Evolutionary conservation across 37 sponge, comb jelly and placozoan species (phyloP), one percentile per base, ranked within the genome.

Genomic region (Crambe crambe): DNA sequence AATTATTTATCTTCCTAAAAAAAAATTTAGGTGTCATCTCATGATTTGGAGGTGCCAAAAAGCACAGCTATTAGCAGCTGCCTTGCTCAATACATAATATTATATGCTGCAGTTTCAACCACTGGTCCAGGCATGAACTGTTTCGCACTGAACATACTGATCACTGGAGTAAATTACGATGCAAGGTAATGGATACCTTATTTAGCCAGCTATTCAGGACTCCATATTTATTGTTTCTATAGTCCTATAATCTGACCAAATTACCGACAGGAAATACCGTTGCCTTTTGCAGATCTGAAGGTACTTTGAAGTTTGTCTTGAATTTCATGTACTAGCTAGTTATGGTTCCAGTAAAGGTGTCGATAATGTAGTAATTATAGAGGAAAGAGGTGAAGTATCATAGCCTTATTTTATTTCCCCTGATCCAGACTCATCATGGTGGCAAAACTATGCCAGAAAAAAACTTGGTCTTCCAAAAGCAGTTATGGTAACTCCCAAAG

Each of bases 141-240:
- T 39, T 74, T 0, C 34, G 47, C 2, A 51, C 63, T 23, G 37
- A 22, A 0, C 42, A 21, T 23, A 90, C 91, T 20, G 91, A 90
- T 61, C 91, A 90, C 79, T 90, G 91, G 91, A 81, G 84, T 63
- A 90, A 90, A 69, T 73, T 77, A 35, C 70, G 74, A 23, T 38
- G 59, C 54, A 84, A 80, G 77, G 90, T 89, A 51, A 56, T 47
- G 1, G 35, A 22, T n/a, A 18, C 21, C 35, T 34, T 25, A 74
- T 20, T 32, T 20, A 26, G 34, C 8, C 4, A 4, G 8, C 1
- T 10, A 3, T 3, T 37, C 5, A 30, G 34, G 6, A 2, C 37
- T 42, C 20, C 20, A 22, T 70, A 25, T 26, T 42, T 77, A 30
- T 22, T 40, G 20, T 43, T 40, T 41, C 41, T 80, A 27, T 70